These are phyloP conservation scores for Antitype chi DNA, from an alignment of 2,888 invertebrate genomes.

Conservation along the genomic window DNA sequence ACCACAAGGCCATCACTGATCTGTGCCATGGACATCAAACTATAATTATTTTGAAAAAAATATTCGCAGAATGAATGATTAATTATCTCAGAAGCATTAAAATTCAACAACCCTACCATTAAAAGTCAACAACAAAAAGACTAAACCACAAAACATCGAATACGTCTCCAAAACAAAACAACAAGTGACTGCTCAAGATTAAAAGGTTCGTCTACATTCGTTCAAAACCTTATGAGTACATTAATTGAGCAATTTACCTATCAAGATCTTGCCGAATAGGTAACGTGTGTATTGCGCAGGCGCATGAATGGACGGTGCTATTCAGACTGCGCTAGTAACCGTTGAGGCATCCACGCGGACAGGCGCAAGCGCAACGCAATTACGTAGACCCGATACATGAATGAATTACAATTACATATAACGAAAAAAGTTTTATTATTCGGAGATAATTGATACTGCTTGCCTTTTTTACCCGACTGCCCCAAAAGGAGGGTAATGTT, in stretches of 20 bases:
- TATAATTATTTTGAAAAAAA: slow-evolving; percentile 25
- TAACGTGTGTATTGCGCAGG: slow-evolving; percentile 42
- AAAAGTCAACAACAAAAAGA: slow-evolving; percentile 18
- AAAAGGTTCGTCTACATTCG: slow-evolving; percentile 31
- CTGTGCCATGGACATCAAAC: not conserved
- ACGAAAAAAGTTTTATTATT: slow-evolving; percentile 40
- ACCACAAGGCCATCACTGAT: too few species aligned
- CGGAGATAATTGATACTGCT: slow-evolving; percentile 32
- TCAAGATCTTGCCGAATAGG: slow-evolving; percentile 58
- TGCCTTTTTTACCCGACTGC: not conserved
- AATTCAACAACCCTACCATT: slow-evolving; percentile 7
- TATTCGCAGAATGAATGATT: slow-evolving; percentile 16
- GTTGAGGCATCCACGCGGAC: slow-evolving; percentile 70
- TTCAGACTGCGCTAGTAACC: slow-evolving; percentile 70
- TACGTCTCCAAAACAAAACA: slow-evolving; percentile 16
- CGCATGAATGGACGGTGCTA: slow-evolving; percentile 69
- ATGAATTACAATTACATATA: slow-evolving; percentile 61
- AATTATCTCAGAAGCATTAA: slow-evolving; percentile 15
- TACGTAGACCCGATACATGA: slow-evolving; percentile 64
- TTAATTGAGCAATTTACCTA: slow-evolving; percentile 66
- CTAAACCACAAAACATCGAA: slow-evolving; percentile 1
- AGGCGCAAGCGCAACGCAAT: slow-evolving; percentile 58
- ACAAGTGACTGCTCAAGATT: slow-evolving; percentile 15
- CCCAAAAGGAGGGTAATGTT: too few species aligned
- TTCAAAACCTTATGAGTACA: slow-evolving; percentile 47